Percentiles rank a stretch among this genome's conserved stretches.
phyloP scores from a whole-genome alignment of 1,140 invertebrate genomes.

The Trialeurodes vaporariorum region DNA sequence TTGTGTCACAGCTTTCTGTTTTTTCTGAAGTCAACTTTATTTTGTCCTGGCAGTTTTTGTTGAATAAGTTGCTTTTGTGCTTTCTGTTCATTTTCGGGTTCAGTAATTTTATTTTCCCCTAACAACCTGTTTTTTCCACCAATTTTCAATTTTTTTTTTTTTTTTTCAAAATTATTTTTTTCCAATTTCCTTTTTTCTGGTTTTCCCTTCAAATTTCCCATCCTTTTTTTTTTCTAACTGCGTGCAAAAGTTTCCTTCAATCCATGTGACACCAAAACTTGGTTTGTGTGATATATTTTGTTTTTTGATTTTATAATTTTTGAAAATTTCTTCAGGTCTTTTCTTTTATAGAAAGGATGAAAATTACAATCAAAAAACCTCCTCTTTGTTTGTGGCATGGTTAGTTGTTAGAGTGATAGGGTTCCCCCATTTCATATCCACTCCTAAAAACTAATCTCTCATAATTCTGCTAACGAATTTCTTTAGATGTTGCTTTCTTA shows the following conservation, averaged over 20 bases:
- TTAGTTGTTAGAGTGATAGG: neutral
- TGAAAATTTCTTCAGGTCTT: too few species aligned
- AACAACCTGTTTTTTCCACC: neutral
- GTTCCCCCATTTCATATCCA: neutral
- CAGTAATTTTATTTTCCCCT: neutral
- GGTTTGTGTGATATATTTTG: slow-evolving; percentile 4
- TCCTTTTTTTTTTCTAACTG: neutral
- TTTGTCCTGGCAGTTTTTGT: neutral
- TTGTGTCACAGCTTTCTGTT: neutral
- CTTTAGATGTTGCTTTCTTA: slow-evolving; percentile 6
- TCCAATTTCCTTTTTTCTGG: neutral
- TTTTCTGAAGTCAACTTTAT: neutral
- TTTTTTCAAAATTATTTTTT: slow-evolving; percentile 6
- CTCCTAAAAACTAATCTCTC: neutral
- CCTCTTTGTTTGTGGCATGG: neutral
- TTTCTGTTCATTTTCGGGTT: neutral
- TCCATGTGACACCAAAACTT: neutral
- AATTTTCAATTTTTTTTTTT: slow-evolving; percentile 6
- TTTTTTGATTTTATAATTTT: neutral
- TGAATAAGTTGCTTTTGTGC: neutral
- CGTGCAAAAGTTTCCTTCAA: neutral
- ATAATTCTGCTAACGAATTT: neutral
- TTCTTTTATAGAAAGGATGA: neutral
- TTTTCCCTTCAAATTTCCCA: neutral
- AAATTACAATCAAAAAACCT: neutral